These are phyloP conservation scores for Limnothrissa miodon DNA, from an alignment of 2,113 vertebrate genomes.

Conservation along the genomic window DNA sequence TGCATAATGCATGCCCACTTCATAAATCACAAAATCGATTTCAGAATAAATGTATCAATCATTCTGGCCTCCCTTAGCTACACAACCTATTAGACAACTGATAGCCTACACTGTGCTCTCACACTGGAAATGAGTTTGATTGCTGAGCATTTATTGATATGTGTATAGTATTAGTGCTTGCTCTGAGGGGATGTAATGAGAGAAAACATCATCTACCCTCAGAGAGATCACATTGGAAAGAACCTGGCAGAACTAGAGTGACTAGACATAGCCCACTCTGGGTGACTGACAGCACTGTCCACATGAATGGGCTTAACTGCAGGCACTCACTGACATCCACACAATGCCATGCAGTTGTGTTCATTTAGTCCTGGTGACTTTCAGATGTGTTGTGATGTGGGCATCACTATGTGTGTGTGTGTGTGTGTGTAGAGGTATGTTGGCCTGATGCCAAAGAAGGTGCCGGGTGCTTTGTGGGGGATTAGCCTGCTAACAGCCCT, in stretches of 20 bases:
- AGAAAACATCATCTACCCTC: background rate
- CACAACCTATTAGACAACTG: background rate
- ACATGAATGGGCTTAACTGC: background rate
- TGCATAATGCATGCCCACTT: background rate
- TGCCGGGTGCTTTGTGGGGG: background rate
- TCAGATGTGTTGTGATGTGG: background rate
- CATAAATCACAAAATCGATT: background rate
- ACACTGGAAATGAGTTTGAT: background rate
- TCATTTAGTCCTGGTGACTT: background rate
- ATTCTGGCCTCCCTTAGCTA: background rate
- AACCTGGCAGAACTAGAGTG: background rate
- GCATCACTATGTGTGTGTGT: background rate
- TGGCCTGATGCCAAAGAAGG: conserved; percentile 7
- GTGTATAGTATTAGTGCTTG: background rate
- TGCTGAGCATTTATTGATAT: background rate
- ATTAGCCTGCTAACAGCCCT: background rate
- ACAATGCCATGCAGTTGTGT: background rate
- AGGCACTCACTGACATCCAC: background rate
- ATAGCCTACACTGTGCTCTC: background rate
- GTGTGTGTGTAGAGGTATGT: background rate
- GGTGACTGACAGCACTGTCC: background rate
- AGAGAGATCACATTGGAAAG: background rate
- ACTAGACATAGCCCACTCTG: background rate
- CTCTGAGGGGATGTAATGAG: background rate
- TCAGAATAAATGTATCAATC: background rate